Percentiles rank a stretch among this genome's conserved stretches.
Conservation (phyloP, 2,797 vertebrate genomes). For the Balearica regulorum region DNA sequence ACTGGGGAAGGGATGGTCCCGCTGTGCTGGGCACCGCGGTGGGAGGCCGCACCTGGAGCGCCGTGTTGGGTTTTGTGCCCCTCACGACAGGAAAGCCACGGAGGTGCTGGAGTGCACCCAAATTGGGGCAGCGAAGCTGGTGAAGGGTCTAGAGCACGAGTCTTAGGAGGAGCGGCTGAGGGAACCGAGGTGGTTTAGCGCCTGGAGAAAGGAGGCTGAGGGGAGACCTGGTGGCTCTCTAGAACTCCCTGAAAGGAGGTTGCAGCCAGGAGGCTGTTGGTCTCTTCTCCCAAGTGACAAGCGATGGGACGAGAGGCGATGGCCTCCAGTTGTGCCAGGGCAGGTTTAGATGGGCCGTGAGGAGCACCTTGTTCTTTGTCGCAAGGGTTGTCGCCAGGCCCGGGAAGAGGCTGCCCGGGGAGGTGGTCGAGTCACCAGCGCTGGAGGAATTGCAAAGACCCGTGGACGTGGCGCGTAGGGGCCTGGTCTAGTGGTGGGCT, state of each 20-base stretch:
- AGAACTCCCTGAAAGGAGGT: too few species aligned
- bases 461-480: too few species aligned
- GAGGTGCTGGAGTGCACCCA: background rate
- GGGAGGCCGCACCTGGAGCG: background rate
- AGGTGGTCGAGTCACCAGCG: background rate
- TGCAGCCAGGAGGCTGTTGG: too few species aligned
- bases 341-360: too few species aligned
- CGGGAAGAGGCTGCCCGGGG: background rate
- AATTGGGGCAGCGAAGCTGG: background rate
- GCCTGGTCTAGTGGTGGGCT: too few species aligned
- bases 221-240: too few species aligned
- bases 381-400: too few species aligned
- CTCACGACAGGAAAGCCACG: rapidly evolving
- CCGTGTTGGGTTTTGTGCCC: background rate
- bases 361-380: too few species aligned
- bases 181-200: background rate
- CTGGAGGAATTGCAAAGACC: background rate
- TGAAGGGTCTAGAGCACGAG: background rate
- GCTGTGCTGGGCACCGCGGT: background rate
- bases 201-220: too few species aligned
- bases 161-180: background rate
- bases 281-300: too few species aligned
- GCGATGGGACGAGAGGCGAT: too few species aligned
- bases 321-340: too few species aligned
- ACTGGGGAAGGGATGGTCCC: rapidly evolving